Conservation (phyloP, 2,888 invertebrate genomes). For the Drosophila vallismaia region DNA sequence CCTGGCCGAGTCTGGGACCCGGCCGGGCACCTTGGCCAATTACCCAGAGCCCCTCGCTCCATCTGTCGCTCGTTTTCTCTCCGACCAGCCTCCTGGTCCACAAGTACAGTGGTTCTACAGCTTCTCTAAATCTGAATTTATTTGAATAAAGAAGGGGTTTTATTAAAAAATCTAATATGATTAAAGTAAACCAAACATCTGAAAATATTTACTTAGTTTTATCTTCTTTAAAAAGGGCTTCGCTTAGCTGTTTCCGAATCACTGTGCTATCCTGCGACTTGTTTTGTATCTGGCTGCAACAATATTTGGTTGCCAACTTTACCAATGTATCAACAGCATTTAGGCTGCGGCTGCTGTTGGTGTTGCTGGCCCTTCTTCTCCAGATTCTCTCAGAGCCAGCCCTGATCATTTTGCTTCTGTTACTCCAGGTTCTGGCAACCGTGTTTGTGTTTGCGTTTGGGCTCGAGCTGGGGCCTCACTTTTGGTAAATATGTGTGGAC, state of each 20-base stretch:
- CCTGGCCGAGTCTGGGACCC: conserved; percentile 35
- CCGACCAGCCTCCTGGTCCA: not conserved
- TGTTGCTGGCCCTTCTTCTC: conserved; percentile 24
- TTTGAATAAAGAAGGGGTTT: too few species aligned
- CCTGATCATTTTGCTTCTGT: conserved; percentile 41
- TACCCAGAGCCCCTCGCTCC: conserved; percentile 46
- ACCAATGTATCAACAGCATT: conserved; percentile 72
- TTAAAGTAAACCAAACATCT: too few species aligned
- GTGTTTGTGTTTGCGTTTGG: conserved; percentile 50
- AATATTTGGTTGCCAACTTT: conserved; percentile 77
- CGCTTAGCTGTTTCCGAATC: not conserved
- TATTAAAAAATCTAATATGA: too few species aligned
- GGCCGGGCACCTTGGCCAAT: conserved; percentile 72
- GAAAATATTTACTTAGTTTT: too few species aligned
- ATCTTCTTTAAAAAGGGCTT: too few species aligned
- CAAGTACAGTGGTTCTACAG: conserved; percentile 13
- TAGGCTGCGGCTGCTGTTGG: conserved; percentile 57
- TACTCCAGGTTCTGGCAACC: conserved; percentile 37
- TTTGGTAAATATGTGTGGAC: conserved; percentile 39
- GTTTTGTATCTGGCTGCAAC: conserved; percentile 58
- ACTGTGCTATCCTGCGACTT: conserved; percentile 19
- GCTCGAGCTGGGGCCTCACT: conserved; percentile 37
- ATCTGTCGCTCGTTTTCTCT: not conserved
- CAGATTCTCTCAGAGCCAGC: conserved; percentile 9
- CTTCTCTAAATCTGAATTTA: not conserved